These are phyloP conservation scores for Muscicapa striata DNA, from an alignment of 2,797 vertebrate genomes.

Conservation along the genomic window DNA sequence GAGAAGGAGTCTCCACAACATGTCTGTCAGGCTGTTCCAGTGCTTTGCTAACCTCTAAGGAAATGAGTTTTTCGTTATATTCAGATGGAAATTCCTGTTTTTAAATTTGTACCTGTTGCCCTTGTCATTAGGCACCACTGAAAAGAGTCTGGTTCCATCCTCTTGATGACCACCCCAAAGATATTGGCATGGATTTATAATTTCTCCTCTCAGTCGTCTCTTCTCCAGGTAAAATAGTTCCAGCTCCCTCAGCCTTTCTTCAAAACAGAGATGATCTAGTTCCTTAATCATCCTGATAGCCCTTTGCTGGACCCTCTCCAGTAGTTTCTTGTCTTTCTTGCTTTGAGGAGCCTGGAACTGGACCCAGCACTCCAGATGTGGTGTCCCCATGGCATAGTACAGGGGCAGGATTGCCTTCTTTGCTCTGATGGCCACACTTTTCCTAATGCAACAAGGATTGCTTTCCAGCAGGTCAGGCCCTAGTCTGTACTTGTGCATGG, in stretches of 20 bases:
- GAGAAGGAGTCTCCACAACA: not conserved
- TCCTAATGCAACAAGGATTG: not conserved
- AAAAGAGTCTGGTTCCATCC: not conserved
- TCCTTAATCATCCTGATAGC: not conserved
- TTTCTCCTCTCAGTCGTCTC: fast-evolving
- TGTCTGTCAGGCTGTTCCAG: not conserved
- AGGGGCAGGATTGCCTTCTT: not conserved
- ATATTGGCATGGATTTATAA: not conserved
- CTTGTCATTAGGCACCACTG: not conserved
- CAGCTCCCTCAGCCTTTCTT: not conserved
- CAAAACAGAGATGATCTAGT: not conserved
- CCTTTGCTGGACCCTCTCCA: not conserved
- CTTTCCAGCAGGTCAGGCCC: not conserved
- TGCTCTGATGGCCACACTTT: too few relatives aligned
- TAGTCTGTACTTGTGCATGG: not conserved
- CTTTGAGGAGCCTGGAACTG: not conserved
- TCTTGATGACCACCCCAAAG: not conserved
- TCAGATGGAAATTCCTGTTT: not conserved
- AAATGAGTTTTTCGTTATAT: not conserved
- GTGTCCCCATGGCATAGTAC: not conserved
- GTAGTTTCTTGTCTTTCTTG: not conserved
- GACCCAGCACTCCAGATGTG: not conserved
- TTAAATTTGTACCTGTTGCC: not conserved
- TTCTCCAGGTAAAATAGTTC: not conserved
- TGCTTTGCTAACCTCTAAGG: not conserved